phyloP scores from a whole-genome alignment of 2,113 vertebrate species.

The Spizaetus ornatus region DNA sequence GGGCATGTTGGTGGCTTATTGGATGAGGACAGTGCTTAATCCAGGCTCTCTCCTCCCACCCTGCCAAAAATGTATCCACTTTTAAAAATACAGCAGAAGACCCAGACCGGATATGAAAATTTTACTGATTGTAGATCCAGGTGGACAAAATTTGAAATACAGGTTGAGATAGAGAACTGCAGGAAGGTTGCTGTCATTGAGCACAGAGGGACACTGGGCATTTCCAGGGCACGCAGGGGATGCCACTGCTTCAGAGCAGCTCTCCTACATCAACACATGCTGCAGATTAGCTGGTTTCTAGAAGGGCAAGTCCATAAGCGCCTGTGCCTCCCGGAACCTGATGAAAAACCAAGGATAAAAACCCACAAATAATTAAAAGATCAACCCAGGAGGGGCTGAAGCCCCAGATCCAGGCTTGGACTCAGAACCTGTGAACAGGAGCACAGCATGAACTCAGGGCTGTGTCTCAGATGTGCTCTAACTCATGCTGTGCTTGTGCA shows the following conservation, averaged over 20 bases:
- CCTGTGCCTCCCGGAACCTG: neutral
- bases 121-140: neutral
- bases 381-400: neutral
- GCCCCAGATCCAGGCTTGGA: neutral
- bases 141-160: neutral
- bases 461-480: neutral
- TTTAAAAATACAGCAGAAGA: neutral
- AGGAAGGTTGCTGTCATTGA: neutral
- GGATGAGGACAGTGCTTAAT: neutral
- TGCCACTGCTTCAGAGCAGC: neutral
- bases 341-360: neutral
- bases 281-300: neutral
- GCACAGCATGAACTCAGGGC: neutral
- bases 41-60: neutral
- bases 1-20: accelerated
- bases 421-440: neutral
- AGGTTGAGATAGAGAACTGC: neutral
- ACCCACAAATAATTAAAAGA: neutral
- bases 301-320: accelerated
- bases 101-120: neutral
- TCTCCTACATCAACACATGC: neutral
- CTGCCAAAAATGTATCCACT: neutral
- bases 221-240: neutral
- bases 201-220: neutral
- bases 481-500: accelerated